Percentiles rank a stretch among this genome's conserved stretches.
Evolutionary conservation across 1,140 invertebrate species (phyloP).

Genomic region (Caenorhabditis remanei): DNA sequence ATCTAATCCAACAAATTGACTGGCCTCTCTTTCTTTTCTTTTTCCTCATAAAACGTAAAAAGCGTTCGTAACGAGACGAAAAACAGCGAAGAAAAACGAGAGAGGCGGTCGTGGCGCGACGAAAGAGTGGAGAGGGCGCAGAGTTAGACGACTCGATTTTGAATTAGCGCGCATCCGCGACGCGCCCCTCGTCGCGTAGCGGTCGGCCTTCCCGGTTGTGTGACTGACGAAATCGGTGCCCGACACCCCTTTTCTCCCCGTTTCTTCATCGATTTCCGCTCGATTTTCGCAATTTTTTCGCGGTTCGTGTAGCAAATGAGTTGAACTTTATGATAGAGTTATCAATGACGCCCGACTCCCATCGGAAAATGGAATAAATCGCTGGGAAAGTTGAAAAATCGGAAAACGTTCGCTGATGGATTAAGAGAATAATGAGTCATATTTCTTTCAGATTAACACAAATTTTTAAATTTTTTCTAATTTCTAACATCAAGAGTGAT

Average conservation of each 20-base stretch:
- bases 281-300: neutral
- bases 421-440: no score
- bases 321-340: neutral
- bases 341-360: neutral
- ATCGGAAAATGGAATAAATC: neutral
- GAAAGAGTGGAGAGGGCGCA: neutral
- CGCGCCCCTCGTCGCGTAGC: neutral
- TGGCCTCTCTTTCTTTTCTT: neutral
- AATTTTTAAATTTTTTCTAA: no score
- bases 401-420: no score
- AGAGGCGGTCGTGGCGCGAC: no score
- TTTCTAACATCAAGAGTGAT: no score
- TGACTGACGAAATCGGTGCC: slow-evolving; percentile 54
- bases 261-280: slow-evolving; percentile 39
- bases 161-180: slow-evolving; percentile 38
- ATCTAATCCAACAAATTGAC: slow-evolving; percentile 18
- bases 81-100: neutral
- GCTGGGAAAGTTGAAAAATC: neutral
- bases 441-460: no score
- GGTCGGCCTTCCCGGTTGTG: slow-evolving; percentile 53
- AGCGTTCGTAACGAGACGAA: neutral
- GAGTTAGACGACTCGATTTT: neutral
- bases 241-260: neutral
- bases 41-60: slow-evolving; percentile 16
- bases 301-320: neutral